Evolutionary conservation across 2,113 vertebrate genomes (phyloP).

Genomic region (Elephantulus edwardii): DNA sequence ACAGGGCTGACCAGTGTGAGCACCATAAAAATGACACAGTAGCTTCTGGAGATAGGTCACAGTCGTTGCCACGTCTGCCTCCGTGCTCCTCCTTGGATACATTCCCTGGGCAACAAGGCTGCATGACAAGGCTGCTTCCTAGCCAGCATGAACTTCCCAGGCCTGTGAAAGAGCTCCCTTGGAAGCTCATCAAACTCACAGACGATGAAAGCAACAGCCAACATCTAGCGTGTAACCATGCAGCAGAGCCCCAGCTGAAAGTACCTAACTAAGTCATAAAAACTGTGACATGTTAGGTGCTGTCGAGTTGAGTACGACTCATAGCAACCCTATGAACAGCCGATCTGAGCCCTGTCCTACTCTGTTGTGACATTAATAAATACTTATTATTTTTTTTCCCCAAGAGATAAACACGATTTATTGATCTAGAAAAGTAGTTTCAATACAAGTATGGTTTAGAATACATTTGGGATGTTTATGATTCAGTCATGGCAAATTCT

Average conservation of each 20-base stretch:
- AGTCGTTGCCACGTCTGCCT: neutral
- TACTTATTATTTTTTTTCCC: no score
- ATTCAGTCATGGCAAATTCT: neutral
- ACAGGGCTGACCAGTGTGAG: neutral
- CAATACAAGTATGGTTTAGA: conserved; percentile 47
- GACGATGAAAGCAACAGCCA: neutral
- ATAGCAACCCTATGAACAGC: no score
- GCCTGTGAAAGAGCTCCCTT: neutral
- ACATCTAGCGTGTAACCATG: neutral
- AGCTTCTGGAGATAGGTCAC: neutral
- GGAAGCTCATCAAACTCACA: neutral
- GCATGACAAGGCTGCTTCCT: neutral
- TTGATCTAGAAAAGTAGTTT: conserved; percentile 66
- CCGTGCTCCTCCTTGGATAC: neutral
- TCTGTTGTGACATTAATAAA: no score
- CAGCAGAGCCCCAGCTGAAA: neutral
- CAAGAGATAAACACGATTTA: conserved; percentile 66
- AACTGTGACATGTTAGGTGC: neutral
- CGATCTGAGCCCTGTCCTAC: no score
- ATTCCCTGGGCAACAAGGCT: neutral
- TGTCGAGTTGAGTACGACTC: no score
- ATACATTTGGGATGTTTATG: conserved; percentile 57
- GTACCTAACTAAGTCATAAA: neutral
- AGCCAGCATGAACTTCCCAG: neutral
- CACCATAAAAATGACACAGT: neutral